Percentiles rank a stretch among this genome's conserved stretches.
phyloP scores from a whole-genome alignment of 2,797 vertebrate species.

The Hyperoplus immaculatus region DNA sequence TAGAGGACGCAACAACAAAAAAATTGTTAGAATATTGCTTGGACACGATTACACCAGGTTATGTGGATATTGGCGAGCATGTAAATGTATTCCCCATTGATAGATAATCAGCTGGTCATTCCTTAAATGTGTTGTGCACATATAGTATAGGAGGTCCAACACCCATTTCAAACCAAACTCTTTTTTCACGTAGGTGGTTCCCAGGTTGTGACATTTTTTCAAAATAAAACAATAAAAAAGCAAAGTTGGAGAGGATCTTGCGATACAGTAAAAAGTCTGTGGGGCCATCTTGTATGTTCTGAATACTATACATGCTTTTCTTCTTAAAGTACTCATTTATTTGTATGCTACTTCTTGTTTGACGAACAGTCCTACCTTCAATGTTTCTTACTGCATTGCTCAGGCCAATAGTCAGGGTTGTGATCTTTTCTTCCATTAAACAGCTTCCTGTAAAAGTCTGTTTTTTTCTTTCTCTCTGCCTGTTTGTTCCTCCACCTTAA shows the following conservation, averaged over 20 bases:
- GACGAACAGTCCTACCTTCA: too few relatives aligned
- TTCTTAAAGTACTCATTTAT: neutral
- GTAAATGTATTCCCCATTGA: neutral
- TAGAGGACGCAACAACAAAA: neutral
- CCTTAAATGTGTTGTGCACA: too few relatives aligned
- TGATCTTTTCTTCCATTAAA: neutral
- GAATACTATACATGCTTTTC: neutral
- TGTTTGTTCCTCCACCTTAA: conserved; percentile 24
- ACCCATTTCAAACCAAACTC: too few relatives aligned
- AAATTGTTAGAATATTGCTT: neutral
- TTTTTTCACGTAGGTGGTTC: too few relatives aligned
- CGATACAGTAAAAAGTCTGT: too few relatives aligned
- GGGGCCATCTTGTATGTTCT: too few relatives aligned
- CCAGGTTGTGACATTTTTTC: too few relatives aligned
- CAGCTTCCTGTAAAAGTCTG: neutral
- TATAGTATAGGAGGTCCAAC: too few relatives aligned
- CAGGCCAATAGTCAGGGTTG: neutral
- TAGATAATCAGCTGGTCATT: neutral
- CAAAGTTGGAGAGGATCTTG: too few relatives aligned
- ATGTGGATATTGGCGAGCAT: neutral
- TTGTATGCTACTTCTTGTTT: neutral
- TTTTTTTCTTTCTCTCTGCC: conserved; percentile 4
- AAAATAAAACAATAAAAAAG: too few relatives aligned
- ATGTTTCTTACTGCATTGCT: too few relatives aligned
- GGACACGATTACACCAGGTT: neutral